Evolutionary conservation across 2,797 vertebrate species (phyloP), one percentile per base, ranked within the genome.

Genomic region (Kryptolebias ocellatus): DNA sequence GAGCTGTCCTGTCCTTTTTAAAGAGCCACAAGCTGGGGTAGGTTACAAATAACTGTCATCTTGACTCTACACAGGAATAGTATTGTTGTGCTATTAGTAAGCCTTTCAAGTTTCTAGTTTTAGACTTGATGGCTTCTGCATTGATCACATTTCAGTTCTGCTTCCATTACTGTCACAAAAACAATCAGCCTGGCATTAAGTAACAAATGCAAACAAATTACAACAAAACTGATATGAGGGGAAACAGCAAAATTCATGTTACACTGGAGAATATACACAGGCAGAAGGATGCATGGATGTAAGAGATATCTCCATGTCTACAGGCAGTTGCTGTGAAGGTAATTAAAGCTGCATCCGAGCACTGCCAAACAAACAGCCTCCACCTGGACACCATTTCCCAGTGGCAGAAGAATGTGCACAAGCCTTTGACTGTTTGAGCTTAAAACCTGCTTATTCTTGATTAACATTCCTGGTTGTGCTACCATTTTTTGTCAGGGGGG

Each of bases 121-220:
- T 75, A 73, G 88, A 64, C 44, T 28, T 14, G 34, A 59, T 45
- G 53, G 60, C 70, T 68, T 29, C 59, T 57, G 59, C 61, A 59
- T 73, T 69, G 74, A 84, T 87, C 31, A 57, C 50, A 79, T 89
- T 79, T 79, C 86, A 78, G 58, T 42, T 62, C 66, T 18, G 56
- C 28, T 60, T 64, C 34, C 62, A 79, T 67, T 70, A 16, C 49
- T 56, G 79, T 78, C 54, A 74, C 67, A 58, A 56, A 80, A 81
- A 76, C 72, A 82, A 81, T 79, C 65, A 70, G n/a, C 4, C 52
- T 52, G 62, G 61, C 64, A 50, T 73, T 31, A 27, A 24, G 66
- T 78, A 44, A 55, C 80, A 66, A 60, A 72, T 56, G 54, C 60
- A 55, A 67, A 67, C 54, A 70, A 68, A 75, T 69, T 68, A 28